These are phyloP conservation scores for Ivindomyrus marchei DNA, from an alignment of 2,113 vertebrate genomes.

Conservation along the genomic window DNA sequence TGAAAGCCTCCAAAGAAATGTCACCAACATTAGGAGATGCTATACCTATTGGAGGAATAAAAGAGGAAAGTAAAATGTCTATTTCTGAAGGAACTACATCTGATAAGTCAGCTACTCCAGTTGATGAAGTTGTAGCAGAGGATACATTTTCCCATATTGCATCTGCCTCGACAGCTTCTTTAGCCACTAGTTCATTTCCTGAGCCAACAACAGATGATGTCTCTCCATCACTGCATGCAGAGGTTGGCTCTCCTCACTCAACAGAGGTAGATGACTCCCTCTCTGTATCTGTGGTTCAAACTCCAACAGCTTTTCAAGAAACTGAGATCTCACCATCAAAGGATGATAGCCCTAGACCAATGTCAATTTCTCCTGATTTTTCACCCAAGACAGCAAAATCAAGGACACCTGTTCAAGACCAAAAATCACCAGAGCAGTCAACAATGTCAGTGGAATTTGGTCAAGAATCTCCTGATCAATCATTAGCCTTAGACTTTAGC, in stretches of 20 bases:
- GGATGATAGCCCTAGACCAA: conserved; percentile 86
- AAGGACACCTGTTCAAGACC: conserved; percentile 64
- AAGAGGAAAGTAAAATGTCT: conserved; percentile 96
- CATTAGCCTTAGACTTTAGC: conserved; percentile 85
- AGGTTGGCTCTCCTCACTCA: conserved; percentile 91
- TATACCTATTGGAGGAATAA: conserved; percentile 67
- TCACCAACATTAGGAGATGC: conserved; percentile 70
- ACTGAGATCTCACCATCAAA: conserved; percentile 86
- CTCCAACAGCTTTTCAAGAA: conserved; percentile 86
- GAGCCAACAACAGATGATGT: conserved; percentile 88
- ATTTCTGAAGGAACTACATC: conserved; percentile 95
- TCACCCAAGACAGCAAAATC: conserved; percentile 81
- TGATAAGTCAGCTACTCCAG: conserved; percentile 86
- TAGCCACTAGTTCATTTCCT: conserved; percentile 89
- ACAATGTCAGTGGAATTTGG: conserved; percentile 79
- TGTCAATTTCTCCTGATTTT: conserved; percentile 94
- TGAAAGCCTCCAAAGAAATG: conserved; percentile 57
- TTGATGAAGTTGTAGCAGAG: conserved; percentile 87
- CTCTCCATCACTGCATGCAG: conserved; percentile 88
- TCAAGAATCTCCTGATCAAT: conserved; percentile 86
- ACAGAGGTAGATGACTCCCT: conserved; percentile 96
- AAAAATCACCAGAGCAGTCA: conserved; percentile 80
- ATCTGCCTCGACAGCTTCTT: conserved; percentile 87
- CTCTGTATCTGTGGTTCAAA: conserved; percentile 92
- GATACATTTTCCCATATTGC: conserved; percentile 93